Base-by-base conservation (phyloP, 2,797 vertebrate species). In the Cottoperca gobio region DNA sequence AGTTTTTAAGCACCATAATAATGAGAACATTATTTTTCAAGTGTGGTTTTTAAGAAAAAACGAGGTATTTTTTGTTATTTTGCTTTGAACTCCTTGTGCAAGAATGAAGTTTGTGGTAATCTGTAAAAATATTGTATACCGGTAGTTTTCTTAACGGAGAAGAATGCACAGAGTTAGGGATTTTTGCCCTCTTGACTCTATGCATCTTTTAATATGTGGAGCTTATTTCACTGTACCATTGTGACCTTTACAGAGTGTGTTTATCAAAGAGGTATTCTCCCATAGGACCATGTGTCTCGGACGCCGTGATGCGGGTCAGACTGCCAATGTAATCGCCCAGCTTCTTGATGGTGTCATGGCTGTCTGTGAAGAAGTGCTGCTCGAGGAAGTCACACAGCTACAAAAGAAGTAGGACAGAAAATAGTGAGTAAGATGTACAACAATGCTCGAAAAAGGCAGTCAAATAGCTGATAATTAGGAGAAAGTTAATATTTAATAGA, bases 181-280 rank as follows among this genome's bases (percentile, higher is more conserved):
- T 8, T n/a, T 14, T n/a, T 61, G 28, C 42, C 24, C 42, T 37
- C 24, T 28, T 19, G 19, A 0, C 21, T 75, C 21, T 31, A 16
- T 7, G 2, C 0, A 40, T 45, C 23, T 75, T 75, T 63, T 64
- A 2, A 77, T 73, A 76, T 7, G 2, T 63, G 21, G 48, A 73
- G 35, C 53, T 52, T 63, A 14, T 70, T 3, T 60, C 2, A 31
- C 8, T 21, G 13, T 9, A 33, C 8, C 33, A 28, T 19, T 40
- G 43, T 24, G 76, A 71, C 40, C 45, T 76, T 89, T 81, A 95
- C 73, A 95, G 90, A 33, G 92, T 93, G 86, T 95, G 95, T 73
- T 92, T 95, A 76, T 95, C 93, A 58, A 95, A 95, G 66, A 95
- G 92, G 81, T 95, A 95, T 75, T 95, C 95, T 84, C 93, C 95